Evolutionary conservation across 2,888 invertebrate species (phyloP).

Genomic region (Drosophila atripex): DNA sequence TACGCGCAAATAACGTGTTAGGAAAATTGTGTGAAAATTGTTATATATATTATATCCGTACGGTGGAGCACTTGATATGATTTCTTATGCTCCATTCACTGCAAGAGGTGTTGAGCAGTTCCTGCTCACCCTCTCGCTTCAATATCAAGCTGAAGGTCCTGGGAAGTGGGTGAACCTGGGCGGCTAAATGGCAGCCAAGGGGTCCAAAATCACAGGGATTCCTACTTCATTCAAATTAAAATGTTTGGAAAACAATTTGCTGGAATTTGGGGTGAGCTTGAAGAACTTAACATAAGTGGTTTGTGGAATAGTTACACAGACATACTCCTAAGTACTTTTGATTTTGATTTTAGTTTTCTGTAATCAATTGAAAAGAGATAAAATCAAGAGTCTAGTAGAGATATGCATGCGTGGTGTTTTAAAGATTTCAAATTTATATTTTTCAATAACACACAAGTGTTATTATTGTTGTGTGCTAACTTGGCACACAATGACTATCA

Average conservation of each 20-base stretch:
- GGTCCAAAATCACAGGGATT: slow-evolving; percentile 14
- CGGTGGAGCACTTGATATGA: slow-evolving; percentile 66
- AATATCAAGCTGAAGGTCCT: background rate
- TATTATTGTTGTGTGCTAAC: background rate
- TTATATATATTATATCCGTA: slow-evolving; percentile 77
- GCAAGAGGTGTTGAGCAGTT: slow-evolving; percentile 69
- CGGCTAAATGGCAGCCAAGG: slow-evolving; percentile 2
- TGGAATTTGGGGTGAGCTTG: background rate
- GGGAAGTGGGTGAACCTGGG: background rate
- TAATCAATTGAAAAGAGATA: background rate
- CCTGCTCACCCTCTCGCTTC: slow-evolving; percentile 40
- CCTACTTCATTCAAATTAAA: slow-evolving; percentile 23
- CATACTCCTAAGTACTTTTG: background rate
- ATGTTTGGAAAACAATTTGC: slow-evolving; percentile 9
- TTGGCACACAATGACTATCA: no score
- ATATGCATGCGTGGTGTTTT: background rate
- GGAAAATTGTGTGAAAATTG: slow-evolving; percentile 78
- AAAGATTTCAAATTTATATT: background rate
- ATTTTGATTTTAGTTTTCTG: background rate
- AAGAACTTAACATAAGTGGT: background rate
- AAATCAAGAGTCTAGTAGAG: background rate
- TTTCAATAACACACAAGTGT: background rate
- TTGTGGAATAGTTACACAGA: background rate
- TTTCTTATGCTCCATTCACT: slow-evolving; percentile 74
- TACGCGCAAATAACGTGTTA: slow-evolving; percentile 78